Conservation (phyloP, 2,113 vertebrate genomes). For the Dascyllus trimaculatus region DNA sequence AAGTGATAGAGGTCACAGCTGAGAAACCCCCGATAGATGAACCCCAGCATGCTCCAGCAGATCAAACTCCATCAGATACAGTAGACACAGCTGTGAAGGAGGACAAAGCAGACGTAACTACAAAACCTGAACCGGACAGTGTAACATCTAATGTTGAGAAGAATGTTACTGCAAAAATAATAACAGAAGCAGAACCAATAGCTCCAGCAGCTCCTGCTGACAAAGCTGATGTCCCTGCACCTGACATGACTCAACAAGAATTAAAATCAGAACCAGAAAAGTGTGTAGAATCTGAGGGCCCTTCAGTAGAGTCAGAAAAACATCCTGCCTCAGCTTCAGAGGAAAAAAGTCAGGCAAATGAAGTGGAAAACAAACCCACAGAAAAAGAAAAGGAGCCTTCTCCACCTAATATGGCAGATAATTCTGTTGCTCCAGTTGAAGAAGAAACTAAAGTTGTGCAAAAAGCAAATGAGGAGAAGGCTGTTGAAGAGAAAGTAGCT, state of each 20-base stretch:
- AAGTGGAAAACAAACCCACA: constrained; percentile 23
- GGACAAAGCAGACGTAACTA: not conserved
- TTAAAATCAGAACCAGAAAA: constrained; percentile 3
- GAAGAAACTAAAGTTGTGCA: constrained; percentile 10
- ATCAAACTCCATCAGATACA: constrained; percentile 15
- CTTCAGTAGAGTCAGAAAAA: constrained; percentile 7
- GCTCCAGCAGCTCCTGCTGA: not conserved
- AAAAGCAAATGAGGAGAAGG: constrained; percentile 8
- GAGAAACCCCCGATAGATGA: constrained; percentile 39
- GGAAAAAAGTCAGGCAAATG: constrained; percentile 17
- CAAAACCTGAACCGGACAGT: constrained; percentile 11
- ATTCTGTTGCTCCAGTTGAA: constrained; percentile 3
- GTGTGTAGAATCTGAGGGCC: constrained; percentile 21
- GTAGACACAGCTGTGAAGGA: not conserved
- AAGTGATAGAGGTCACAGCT: not conserved
- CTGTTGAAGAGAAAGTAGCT: constrained; percentile 16
- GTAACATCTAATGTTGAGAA: constrained; percentile 1
- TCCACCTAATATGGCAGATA: not conserved
- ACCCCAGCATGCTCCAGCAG: not conserved
- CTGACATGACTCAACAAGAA: constrained; percentile 11
- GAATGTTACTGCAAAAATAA: constrained; percentile 20
- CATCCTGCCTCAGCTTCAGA: constrained; percentile 8
- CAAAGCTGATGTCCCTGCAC: constrained; percentile 15
- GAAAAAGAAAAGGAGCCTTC: constrained; percentile 13
- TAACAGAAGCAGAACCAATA: constrained; percentile 29